Base-by-base conservation (phyloP, 37 sponge, comb jelly and placozoan genomes). In the Corticium candelabrum region DNA sequence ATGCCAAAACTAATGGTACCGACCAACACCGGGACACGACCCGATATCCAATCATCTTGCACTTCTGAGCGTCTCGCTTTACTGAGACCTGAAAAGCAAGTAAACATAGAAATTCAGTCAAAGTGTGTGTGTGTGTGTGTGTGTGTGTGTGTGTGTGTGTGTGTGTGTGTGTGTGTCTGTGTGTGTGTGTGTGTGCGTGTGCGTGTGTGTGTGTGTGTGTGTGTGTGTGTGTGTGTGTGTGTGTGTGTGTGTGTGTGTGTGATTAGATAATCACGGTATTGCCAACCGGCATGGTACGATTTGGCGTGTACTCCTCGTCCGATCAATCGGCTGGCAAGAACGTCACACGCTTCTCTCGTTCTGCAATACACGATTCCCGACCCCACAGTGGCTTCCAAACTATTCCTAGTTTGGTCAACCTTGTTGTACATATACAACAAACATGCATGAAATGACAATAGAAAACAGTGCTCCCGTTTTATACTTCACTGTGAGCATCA, bases 1-100 rank as follows among this genome's bases (percentile, higher is more conserved):
- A 96, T 96, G 0, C 97, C 97, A 77, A 96, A 96, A 70, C 97
- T 96, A 39, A 96, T 79, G 29, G 97, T 96, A 33, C 93, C 97
- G 27, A 93, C 93, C 80, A 96, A 92, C 11, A 96, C 84, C 62
- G 84, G 86, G 38, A 90, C 76, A 38, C 74, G 72, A 37, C 88
- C 97, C 39, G 70, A 56, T 87, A 92, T 92, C 97, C 97, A 96
- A 39, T 89, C 83, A 50, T 74, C 75, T 69, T 96, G 93, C 1
- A 83, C 70, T 15, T 68, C 43, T 27, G 76, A 67, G 57, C 92
- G 81, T 39, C 77, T 69, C 31, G 80, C 39, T 34, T 68, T 39
- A 38, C 57, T 74, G 62, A 91, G 76, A 41, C 92, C 92, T 92
- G 37, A 79, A 38, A 29, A 7, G 15, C 40, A 4, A 76, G 38